phyloP scores from a whole-genome alignment of 1,140 invertebrate species.

The Drosophila navojoa region DNA sequence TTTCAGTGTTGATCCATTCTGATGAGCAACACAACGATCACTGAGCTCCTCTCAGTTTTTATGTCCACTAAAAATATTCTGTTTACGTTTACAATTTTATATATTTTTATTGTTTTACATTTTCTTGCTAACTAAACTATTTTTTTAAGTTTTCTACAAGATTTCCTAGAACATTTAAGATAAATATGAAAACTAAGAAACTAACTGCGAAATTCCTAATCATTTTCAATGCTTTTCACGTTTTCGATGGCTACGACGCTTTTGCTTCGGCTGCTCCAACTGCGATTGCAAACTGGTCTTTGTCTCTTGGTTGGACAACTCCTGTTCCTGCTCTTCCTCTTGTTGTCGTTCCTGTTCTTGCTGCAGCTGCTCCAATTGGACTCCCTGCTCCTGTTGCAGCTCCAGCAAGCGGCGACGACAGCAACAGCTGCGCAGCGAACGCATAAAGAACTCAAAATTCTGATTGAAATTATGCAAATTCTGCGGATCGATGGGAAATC shows the following conservation, averaged over 20 bases:
- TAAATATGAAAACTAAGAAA: not conserved
- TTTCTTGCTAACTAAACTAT: slow-evolving; percentile 19
- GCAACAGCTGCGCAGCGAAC: slow-evolving; percentile 54
- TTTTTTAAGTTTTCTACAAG: slow-evolving; percentile 17
- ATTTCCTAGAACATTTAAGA: slow-evolving; percentile 23
- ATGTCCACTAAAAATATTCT: too few relatives aligned
- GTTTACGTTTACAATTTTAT: not conserved
- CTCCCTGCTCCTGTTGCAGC: slow-evolving; percentile 19
- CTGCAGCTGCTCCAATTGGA: not conserved
- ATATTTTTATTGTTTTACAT: slow-evolving; percentile 18
- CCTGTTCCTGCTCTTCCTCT: not conserved
- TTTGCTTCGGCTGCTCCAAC: not conserved
- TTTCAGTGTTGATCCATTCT: not conserved
- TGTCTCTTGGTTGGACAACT: too few relatives aligned
- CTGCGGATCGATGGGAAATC: not conserved
- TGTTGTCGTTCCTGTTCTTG: not conserved
- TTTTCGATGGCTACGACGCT: slow-evolving; percentile 1
- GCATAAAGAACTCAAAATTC: slow-evolving; percentile 58
- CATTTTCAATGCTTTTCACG: slow-evolving; percentile 25
- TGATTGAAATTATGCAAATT: slow-evolving; percentile 41
- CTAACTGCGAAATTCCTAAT: slow-evolving; percentile 19
- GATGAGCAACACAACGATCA: not conserved
- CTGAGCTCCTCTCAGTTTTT: slow-evolving; percentile 2
- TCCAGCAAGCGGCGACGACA: slow-evolving; percentile 42
- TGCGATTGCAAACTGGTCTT: too few relatives aligned